Conservation (phyloP, 2,888 invertebrate species). For the Idaea aversata region DNA sequence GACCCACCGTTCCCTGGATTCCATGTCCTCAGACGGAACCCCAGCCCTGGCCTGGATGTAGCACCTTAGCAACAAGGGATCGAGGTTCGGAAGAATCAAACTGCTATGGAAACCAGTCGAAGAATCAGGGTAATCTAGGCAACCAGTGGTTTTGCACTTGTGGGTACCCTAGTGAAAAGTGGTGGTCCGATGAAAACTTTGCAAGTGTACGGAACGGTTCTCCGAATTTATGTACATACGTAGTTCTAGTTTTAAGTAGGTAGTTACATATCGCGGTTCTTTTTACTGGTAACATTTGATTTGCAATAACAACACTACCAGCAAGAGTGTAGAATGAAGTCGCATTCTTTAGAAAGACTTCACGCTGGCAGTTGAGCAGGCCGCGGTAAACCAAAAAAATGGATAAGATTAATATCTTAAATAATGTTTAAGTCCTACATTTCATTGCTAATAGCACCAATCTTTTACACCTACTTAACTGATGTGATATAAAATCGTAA, state of each 20-base stretch:
- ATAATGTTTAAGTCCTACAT: too few species aligned
- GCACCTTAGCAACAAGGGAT: slow-evolving; percentile 19
- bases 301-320: neutral
- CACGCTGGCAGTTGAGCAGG: too few species aligned
- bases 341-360: too few species aligned
- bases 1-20: slow-evolving; percentile 57
- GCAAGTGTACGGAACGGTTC: slow-evolving; percentile 17
- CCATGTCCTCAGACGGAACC: slow-evolving; percentile 64
- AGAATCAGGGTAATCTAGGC: neutral
- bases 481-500: neutral
- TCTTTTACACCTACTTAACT: too few species aligned
- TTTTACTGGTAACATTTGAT: slow-evolving; percentile 14
- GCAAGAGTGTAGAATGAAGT: too few species aligned
- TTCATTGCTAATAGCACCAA: too few species aligned
- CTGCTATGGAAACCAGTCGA: neutral
- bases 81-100: slow-evolving; percentile 8
- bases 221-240: slow-evolving; percentile 31
- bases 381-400: too few species aligned
- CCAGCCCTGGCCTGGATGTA: slow-evolving; percentile 76
- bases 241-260: slow-evolving; percentile 19
- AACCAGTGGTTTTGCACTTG: neutral
- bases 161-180: neutral
- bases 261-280: slow-evolving; percentile 18
- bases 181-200: neutral
- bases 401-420: too few species aligned